Evolutionary conservation across 1,140 invertebrate species (phyloP), one percentile per base, ranked within the genome.

Genomic region (Daktulosphaira vitifoliae): DNA sequence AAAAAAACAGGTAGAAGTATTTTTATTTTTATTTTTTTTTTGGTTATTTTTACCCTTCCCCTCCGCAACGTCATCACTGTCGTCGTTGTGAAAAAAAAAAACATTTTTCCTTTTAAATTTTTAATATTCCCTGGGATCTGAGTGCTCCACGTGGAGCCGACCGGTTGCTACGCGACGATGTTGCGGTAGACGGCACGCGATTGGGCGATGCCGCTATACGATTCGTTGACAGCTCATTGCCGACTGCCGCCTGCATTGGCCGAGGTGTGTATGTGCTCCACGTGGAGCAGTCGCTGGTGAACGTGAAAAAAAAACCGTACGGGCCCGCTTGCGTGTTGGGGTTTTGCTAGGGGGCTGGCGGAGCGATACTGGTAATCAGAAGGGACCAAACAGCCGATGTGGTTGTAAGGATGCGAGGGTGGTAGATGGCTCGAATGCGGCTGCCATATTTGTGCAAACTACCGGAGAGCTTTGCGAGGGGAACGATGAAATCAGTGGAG

Each of bases 281-380:
- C 65, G 66, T 62, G 54, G 66, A 66, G 46, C 66, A 16, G 33
- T 15, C 39, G 23, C 46, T 66, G 37, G 29, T 51, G 29, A 59
- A 50, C 46, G 37, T 20, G 33, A 65, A 51, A 65, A 51, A 51
- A 50, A 65, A 50, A 65, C 62, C 62, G 62, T 51, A 65, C 62
- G 62, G 62, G 48, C 33, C 62, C 29, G 62, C 29, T 65, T 65
- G 46, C 49, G 62, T 52, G 62, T 52, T 62, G 56, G 56, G 62
- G 62, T 50, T 52, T 51, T 50, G 62, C 46, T 65, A n/a, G 18
- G 29, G 48, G 44, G 62, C 48, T 37, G 53, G 65, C 64, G 65
- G 68, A 71, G 68, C 69, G 70, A 71, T 69, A 69, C 69, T 68
- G 68, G 69, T 71, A 71, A 71, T 71, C 70, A 70, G 68, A 69